Evolutionary conservation across 2,113 vertebrate genomes (phyloP).

Genomic region (Calyptommatus sinebrachiatus): DNA sequence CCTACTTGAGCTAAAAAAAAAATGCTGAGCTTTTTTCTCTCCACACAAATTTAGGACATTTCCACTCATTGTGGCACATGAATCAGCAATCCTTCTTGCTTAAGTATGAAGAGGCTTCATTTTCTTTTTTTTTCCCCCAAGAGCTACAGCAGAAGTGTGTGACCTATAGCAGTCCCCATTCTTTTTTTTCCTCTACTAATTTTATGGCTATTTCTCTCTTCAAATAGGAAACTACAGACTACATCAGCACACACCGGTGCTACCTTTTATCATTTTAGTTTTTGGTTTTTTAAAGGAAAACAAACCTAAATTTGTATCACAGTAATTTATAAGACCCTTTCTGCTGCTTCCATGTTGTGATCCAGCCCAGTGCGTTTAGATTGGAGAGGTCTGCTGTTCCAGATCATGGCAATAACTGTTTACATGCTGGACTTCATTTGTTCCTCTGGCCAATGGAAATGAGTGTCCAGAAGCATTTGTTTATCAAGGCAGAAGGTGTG

Average conservation of each 20-base stretch:
- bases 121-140: background rate
- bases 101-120: conserved; percentile 26
- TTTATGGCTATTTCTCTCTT: conserved; percentile 14
- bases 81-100: conserved; percentile 60
- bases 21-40: conserved; percentile 58
- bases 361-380: too few relatives aligned
- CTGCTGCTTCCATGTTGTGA: too few relatives aligned
- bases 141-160: conserved; percentile 36
- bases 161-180: conserved; percentile 17
- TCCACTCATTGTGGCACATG: conserved; percentile 49
- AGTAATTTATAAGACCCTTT: background rate
- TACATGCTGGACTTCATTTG: too few relatives aligned
- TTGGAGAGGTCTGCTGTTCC: too few relatives aligned
- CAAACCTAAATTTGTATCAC: background rate
- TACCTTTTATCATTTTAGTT: background rate
- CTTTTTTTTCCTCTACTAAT: background rate
- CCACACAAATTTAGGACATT: conserved; percentile 53
- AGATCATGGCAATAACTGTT: too few relatives aligned
- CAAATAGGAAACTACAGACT: background rate
- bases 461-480: too few relatives aligned
- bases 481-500: too few relatives aligned
- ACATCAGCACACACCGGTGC: background rate
- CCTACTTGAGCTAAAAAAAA: conserved; percentile 67
- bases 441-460: too few relatives aligned
- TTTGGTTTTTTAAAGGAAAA: background rate